phyloP scores from a whole-genome alignment of 2,888 invertebrate species.

The Polylopha cassiicola region DNA sequence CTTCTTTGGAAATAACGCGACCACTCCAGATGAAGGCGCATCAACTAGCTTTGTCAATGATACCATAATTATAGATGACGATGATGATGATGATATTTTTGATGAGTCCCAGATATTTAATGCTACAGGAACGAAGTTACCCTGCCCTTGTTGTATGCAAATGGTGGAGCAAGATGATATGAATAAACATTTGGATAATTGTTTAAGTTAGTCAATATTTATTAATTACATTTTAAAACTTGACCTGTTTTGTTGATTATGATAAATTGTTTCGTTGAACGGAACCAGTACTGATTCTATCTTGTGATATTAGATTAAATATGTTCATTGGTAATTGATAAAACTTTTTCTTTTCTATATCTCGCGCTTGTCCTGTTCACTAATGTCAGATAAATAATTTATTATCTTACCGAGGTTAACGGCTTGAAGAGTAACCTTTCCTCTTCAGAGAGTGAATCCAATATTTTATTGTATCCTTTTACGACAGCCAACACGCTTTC shows the following conservation, averaged over 20 bases:
- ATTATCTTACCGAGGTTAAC: slow-evolving; percentile 74
- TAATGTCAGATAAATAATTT: not conserved
- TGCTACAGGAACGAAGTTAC: slow-evolving; percentile 62
- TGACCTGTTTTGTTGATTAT: slow-evolving; percentile 3
- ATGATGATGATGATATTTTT: slow-evolving; percentile 47
- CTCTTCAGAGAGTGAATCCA: slow-evolving; percentile 84
- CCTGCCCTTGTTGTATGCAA: slow-evolving; percentile 79
- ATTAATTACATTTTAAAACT: slow-evolving; percentile 4
- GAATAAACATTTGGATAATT: slow-evolving; percentile 78
- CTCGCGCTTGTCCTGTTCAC: too few relatives aligned
- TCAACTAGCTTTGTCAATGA: slow-evolving; percentile 38
- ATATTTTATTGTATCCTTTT: slow-evolving; percentile 86
- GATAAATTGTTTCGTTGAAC: slow-evolving; percentile 3
- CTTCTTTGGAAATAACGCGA: slow-evolving; percentile 61
- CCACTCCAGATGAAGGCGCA: slow-evolving; percentile 51
- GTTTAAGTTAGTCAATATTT: slow-evolving; percentile 36
- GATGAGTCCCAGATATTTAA: slow-evolving; percentile 59
- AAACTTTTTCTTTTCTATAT: too few relatives aligned
- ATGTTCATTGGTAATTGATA: too few relatives aligned
- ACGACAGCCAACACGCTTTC: slow-evolving; percentile 85
- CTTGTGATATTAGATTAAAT: slow-evolving; percentile 14
- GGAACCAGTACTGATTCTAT: not conserved
- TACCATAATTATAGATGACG: slow-evolving; percentile 47
- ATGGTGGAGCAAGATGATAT: slow-evolving; percentile 71
- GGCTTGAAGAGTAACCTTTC: slow-evolving; percentile 88